A percentile compares a stretch with the other conserved stretches of the same genome.
These are phyloP conservation scores for Andricus quercusramuli DNA, from an alignment of 2,888 invertebrate species.

Conservation along the genomic window DNA sequence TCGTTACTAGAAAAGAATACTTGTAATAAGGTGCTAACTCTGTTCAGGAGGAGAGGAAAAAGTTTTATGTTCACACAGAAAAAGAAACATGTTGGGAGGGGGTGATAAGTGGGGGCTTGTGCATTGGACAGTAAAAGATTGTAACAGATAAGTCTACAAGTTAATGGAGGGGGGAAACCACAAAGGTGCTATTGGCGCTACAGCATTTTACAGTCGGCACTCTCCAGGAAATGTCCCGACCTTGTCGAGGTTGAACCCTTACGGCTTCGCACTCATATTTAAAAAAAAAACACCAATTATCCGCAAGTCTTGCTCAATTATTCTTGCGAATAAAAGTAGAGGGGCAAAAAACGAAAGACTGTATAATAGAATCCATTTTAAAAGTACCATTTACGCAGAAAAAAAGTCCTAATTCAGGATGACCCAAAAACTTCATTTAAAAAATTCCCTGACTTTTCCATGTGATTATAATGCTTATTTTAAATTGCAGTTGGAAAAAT, in stretches of 20 bases:
- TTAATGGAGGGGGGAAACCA: constrained; percentile 56
- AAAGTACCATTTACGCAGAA: too few species aligned
- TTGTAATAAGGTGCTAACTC: constrained; percentile 24
- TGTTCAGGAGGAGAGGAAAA: not conserved
- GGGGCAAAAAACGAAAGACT: not conserved
- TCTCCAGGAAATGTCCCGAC: constrained; percentile 64
- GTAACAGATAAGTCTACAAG: constrained; percentile 13
- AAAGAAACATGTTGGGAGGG: constrained; percentile 1
- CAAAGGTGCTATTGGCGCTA: constrained; percentile 49
- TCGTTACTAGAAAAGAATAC: not conserved
- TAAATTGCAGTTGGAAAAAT: too few species aligned
- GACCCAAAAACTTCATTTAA: too few species aligned
- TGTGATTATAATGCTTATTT: too few species aligned
- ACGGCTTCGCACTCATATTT: constrained; percentile 54
- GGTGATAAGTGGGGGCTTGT: constrained; percentile 34
- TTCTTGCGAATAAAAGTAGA: not conserved
- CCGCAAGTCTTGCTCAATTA: not conserved
- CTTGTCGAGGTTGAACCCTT: constrained; percentile 68
- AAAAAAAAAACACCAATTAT: not conserved
- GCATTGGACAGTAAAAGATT: constrained; percentile 35
- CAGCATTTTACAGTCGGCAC: constrained; percentile 3
- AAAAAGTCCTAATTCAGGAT: too few species aligned
- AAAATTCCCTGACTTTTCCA: too few species aligned
- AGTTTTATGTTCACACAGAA: not conserved
- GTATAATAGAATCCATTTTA: not conserved